These are phyloP conservation scores for Timandra comae DNA, from an alignment of 2,888 invertebrate species.

Conservation along the genomic window DNA sequence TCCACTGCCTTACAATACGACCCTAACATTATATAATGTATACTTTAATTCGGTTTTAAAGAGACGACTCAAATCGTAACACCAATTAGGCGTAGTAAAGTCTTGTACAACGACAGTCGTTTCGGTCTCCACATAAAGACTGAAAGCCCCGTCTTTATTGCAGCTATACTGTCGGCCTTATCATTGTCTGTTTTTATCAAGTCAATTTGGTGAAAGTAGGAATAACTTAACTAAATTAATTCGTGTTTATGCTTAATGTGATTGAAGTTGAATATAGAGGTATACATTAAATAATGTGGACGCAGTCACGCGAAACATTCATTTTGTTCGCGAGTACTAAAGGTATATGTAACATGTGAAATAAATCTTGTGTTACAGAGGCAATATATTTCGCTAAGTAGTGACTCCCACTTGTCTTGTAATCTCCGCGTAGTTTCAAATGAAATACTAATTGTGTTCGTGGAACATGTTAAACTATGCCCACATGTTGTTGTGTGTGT, in stretches of 20 bases:
- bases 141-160: conserved; percentile 41
- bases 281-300: not conserved
- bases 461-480: conserved; percentile 37
- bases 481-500: conserved; percentile 31
- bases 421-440: conserved; percentile 36
- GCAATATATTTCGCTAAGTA: conserved; percentile 34
- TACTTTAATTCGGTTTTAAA: conserved; percentile 30
- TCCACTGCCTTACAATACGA: conserved; percentile 29
- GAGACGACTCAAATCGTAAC: conserved; percentile 38
- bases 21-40: conserved; percentile 34
- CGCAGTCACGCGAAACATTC: conserved; percentile 26
- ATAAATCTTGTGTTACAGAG: conserved; percentile 30
- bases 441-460: conserved; percentile 46
- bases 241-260: conserved; percentile 8
- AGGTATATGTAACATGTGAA: conserved; percentile 21
- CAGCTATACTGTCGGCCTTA: conserved; percentile 32
- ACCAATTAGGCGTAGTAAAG: conserved; percentile 46
- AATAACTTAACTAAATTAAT: conserved; percentile 16
- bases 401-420: conserved; percentile 33
- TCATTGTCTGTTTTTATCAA: conserved; percentile 15
- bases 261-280: conserved; percentile 1
- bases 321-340: conserved; percentile 24
- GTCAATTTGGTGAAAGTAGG: conserved; percentile 12
- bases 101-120: conserved; percentile 35
- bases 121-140: conserved; percentile 36